Percentiles rank a stretch among this genome's conserved stretches.
Conservation (phyloP, 1,140 invertebrate genomes). For the Spodoptera frugiperda region DNA sequence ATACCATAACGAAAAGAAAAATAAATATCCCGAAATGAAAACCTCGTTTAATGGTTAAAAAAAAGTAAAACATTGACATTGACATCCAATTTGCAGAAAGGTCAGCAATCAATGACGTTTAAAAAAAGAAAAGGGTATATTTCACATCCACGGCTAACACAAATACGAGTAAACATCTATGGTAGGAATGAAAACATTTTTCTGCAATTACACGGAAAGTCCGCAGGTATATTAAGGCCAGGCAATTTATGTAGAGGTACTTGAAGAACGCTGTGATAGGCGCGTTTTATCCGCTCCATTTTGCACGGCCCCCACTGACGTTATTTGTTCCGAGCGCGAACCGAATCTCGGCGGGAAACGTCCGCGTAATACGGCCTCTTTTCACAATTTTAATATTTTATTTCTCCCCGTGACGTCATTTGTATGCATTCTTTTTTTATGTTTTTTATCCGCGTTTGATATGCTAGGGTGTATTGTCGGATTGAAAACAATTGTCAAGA, state of each 20-base stretch:
- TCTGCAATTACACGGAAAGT: constrained; percentile 15
- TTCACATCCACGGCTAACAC: not conserved
- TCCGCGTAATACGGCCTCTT: constrained; percentile 43
- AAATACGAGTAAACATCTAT: not conserved
- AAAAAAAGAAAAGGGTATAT: too few relatives aligned
- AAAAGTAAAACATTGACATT: too few relatives aligned
- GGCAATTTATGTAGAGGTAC: constrained; percentile 39
- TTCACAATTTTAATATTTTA: constrained; percentile 47
- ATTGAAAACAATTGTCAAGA: not conserved
- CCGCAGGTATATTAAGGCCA: constrained; percentile 34
- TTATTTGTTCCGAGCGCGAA: constrained; percentile 43
- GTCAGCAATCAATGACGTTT: too few relatives aligned
- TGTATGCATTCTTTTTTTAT: constrained; percentile 12
- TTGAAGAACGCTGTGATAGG: constrained; percentile 42
- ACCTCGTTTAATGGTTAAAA: too few relatives aligned
- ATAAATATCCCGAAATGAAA: too few relatives aligned
- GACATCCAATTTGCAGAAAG: too few relatives aligned
- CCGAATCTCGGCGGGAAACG: constrained; percentile 37
- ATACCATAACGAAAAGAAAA: too few relatives aligned
- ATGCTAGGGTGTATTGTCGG: not conserved
- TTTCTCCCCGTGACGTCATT: constrained; percentile 39
- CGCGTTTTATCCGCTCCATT: constrained; percentile 45
- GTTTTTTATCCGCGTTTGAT: not conserved
- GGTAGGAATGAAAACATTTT: not conserved
- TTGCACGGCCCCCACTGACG: constrained; percentile 39